Percentiles rank a stretch among this genome's conserved stretches.
Evolutionary conservation across 23 tunicate genomes (phyloP).

Genomic region (Halocynthia roretzi): DNA sequence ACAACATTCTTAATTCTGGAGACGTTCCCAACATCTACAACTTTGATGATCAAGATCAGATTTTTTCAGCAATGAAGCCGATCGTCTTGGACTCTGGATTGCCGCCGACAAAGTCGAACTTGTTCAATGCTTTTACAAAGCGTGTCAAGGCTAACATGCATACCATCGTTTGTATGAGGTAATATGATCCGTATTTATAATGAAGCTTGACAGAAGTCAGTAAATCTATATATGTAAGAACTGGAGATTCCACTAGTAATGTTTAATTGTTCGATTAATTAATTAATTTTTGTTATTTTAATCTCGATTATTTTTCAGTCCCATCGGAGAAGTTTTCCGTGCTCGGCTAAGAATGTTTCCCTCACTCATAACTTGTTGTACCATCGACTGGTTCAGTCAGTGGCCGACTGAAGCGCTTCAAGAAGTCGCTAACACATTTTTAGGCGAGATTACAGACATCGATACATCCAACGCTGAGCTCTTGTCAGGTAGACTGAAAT

Average conservation of each 20-base stretch:
- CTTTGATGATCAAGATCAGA: slow-evolving; percentile 85
- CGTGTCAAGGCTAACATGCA: slow-evolving; percentile 85
- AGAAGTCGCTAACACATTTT: slow-evolving; percentile 87
- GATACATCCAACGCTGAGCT: slow-evolving; percentile 64
- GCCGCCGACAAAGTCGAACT: slow-evolving; percentile 95
- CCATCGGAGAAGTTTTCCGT: slow-evolving; percentile 99
- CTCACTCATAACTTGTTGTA: slow-evolving; percentile 97
- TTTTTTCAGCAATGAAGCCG: slow-evolving; percentile 90
- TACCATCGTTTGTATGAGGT: slow-evolving; percentile 96
- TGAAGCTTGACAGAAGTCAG: not conserved
- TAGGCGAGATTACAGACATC: slow-evolving; percentile 90
- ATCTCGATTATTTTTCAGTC: slow-evolving; percentile 24
- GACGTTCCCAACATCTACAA: slow-evolving; percentile 99
- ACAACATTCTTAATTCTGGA: slow-evolving; percentile 96
- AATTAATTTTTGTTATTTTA: not conserved
- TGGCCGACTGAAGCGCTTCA: slow-evolving; percentile 99
- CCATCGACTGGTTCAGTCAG: slow-evolving; percentile 99
- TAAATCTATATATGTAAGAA: not conserved
- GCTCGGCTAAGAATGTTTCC: slow-evolving; percentile 99
- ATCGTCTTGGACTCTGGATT: slow-evolving; percentile 83
- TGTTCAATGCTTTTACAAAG: slow-evolving; percentile 92
- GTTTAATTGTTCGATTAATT: not conserved
- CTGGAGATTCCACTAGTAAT: not conserved
- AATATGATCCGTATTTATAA: not conserved
- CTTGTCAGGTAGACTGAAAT: slow-evolving; percentile 38